Base-by-base conservation (phyloP, 2,888 invertebrate genomes). In the Brenthis daphne region DNA sequence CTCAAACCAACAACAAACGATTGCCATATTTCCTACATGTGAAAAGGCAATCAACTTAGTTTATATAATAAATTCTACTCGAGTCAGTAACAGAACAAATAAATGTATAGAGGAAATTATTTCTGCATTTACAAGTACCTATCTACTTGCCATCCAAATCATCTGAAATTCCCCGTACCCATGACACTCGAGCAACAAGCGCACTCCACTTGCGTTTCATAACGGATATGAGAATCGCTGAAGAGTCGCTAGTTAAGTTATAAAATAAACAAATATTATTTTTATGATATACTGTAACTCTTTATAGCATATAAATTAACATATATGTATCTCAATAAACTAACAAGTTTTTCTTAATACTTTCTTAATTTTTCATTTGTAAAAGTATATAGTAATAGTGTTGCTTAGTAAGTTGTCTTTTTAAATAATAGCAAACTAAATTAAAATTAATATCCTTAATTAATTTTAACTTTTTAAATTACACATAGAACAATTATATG, bases 121-220 rank as follows among this genome's bases (percentile, higher is more conserved):
- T 53, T 16, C 11, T 57, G 13, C 50, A 65, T 51, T 33, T 12
- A 8, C 33, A 20, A 55, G n/a, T 16, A 51, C 43, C 37, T 53
- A 51, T 53, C 37, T 53, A 51, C 57, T 37, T 58, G 53, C 51
- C 43, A 53, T 65, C 60, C 60, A 50, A 53, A 65, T 20, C 50
- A 57, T 57, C 51, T 58, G 57, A 58, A 65, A 58, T 57, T 65
- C 51, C 57, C 57, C 51, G 37, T 57, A 58, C 37, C 43, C 14
- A 37, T 57, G 57, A 65, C 57, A 57, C 65, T 65, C 51, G 20
- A 65, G 57, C 43, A 53, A 51, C 53, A 53, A 57, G 57, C 48
- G 53, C 65, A 11, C 57, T 57, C 51, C 3, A 57, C 33, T 64
- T 55, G 54, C 55, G 64, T 16, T 24, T 55, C 29, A 16, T 50